Percentiles rank a stretch among this genome's conserved stretches.
These are phyloP conservation scores for Albula goreensis DNA, from an alignment of 2,113 vertebrate species.

Conservation along the genomic window DNA sequence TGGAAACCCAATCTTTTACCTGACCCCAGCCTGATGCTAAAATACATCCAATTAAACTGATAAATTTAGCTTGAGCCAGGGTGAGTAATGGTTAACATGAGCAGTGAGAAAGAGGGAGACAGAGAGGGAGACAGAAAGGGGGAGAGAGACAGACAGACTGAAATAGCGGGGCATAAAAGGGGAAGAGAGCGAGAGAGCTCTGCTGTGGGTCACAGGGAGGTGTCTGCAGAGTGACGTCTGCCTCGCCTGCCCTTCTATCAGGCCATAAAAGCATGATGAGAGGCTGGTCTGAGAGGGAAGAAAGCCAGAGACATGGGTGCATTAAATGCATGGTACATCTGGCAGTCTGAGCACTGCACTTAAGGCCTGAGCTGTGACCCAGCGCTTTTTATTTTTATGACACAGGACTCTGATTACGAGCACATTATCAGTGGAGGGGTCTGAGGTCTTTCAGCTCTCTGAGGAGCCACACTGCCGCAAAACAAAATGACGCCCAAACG, in stretches of 20 bases:
- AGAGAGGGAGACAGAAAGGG: too few relatives aligned
- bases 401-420: constrained; percentile 18
- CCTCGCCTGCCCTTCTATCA: constrained; percentile 17
- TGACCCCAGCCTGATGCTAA: too few relatives aligned
- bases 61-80: too few relatives aligned
- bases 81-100: too few relatives aligned
- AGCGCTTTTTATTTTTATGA: constrained; percentile 20
- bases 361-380: constrained; percentile 42
- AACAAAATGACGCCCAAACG: not conserved
- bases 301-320: constrained; percentile 63
- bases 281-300: constrained; percentile 54
- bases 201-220: too few relatives aligned
- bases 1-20: too few relatives aligned
- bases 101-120: too few relatives aligned
- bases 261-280: constrained; percentile 59
- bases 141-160: too few relatives aligned
- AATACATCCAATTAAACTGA: too few relatives aligned
- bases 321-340: constrained; percentile 57
- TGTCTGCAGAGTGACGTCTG: not conserved
- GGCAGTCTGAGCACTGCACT: constrained; percentile 47
- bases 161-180: too few relatives aligned
- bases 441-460: not conserved
- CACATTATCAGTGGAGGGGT: constrained; percentile 22
- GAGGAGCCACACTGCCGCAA: too few relatives aligned
- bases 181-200: too few relatives aligned